A percentile compares a stretch with the other conserved stretches of the same genome.
These are phyloP conservation scores for Phrynocephalus vlangalii DNA, from an alignment of 2,797 vertebrate genomes.

Conservation along the genomic window DNA sequence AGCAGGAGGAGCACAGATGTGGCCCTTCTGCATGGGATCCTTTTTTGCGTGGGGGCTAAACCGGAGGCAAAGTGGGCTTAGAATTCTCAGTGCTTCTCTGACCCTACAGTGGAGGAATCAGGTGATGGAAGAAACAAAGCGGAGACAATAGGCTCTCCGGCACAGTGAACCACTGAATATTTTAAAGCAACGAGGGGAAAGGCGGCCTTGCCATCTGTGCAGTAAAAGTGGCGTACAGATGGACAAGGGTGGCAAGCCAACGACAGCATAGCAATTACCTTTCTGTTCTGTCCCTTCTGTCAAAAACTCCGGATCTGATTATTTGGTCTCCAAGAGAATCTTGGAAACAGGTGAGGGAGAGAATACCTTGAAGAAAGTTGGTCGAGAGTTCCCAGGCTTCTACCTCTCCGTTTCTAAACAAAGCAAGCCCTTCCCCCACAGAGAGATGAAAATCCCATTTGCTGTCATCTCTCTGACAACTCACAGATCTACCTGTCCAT, in stretches of 20 bases:
- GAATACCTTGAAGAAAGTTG: neutral
- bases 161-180: neutral
- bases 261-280: neutral
- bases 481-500: constrained; percentile 16
- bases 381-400: neutral
- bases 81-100: neutral
- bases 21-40: neutral
- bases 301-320: neutral
- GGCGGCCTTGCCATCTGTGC: neutral
- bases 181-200: neutral
- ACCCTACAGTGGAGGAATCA: neutral
- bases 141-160: neutral
- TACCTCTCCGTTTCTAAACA: neutral
- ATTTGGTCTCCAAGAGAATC: neutral
- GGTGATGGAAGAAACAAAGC: constrained; percentile 9
- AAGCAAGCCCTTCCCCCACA: neutral
- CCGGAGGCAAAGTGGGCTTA: constrained; percentile 1
- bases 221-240: neutral
- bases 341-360: neutral
- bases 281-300: neutral
- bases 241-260: neutral
- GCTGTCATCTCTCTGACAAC: neutral
- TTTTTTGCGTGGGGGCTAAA: neutral
- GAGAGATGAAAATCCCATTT: neutral
- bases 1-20: neutral